Percentiles rank a stretch among this genome's conserved stretches.
These are phyloP conservation scores for Cyprinella venusta DNA, from an alignment of 2,797 vertebrate genomes.

Conservation along the genomic window DNA sequence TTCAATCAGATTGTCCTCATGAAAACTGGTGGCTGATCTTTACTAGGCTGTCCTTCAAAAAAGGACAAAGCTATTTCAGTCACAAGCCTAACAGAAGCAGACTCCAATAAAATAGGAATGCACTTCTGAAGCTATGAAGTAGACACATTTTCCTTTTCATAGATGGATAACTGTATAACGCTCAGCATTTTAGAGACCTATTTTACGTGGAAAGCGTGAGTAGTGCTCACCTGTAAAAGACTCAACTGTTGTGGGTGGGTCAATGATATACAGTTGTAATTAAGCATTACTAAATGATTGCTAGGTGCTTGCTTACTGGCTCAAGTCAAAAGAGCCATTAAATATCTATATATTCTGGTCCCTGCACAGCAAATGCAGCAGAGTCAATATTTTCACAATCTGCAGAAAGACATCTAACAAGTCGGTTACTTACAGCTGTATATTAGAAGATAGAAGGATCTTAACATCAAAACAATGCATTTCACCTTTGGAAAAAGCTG, in stretches of 20 bases:
- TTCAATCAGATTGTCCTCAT: slow-evolving; percentile 33
- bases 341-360: background rate
- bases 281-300: background rate
- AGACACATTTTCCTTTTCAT: background rate
- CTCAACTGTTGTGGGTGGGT: background rate
- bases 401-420: background rate
- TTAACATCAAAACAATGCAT: background rate
- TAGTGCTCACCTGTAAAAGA: background rate
- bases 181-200: background rate
- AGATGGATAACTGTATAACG: background rate
- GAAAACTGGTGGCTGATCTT: slow-evolving; percentile 6
- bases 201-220: background rate
- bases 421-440: background rate
- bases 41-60: slow-evolving; percentile 18
- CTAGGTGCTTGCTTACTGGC: background rate
- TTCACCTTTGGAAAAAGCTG: background rate
- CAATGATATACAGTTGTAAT: background rate
- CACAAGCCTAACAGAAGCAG: background rate
- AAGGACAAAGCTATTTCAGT: slow-evolving; percentile 29
- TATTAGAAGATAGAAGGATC: background rate
- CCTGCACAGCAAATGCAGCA: background rate
- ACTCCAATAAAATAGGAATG: background rate
- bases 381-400: background rate
- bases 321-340: background rate
- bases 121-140: background rate